These are phyloP conservation scores for Sparidentex hasta DNA, from an alignment of 2,797 vertebrate species.

Conservation along the genomic window DNA sequence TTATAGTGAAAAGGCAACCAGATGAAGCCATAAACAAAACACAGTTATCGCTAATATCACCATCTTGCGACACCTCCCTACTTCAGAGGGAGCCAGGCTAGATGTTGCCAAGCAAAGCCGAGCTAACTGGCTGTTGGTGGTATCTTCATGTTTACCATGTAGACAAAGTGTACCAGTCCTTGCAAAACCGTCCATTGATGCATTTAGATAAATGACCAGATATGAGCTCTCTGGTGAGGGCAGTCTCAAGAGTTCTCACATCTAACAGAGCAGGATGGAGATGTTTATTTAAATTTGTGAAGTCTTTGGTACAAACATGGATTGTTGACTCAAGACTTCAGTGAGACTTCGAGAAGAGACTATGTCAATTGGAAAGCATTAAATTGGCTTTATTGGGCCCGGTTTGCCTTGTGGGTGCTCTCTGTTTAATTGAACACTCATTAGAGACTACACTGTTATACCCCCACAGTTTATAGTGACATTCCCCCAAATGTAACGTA, in stretches of 20 bases:
- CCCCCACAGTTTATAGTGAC: constrained; percentile 80
- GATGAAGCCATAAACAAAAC: too few species aligned
- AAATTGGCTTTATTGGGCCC: constrained; percentile 64
- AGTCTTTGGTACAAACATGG: constrained; percentile 42
- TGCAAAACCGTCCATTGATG: neutral
- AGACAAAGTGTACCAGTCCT: neutral
- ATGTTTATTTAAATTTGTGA: constrained; percentile 19
- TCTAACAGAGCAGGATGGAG: constrained; percentile 24
- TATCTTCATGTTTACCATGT: neutral
- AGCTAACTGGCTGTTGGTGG: neutral
- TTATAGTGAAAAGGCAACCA: too few species aligned
- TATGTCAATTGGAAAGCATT: constrained; percentile 73
- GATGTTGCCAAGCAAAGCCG: neutral
- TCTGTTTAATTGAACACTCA: constrained; percentile 83
- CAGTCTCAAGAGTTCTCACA: constrained; percentile 14
- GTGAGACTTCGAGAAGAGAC: constrained; percentile 58
- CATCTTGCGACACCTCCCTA: too few species aligned
- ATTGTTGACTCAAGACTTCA: constrained; percentile 58
- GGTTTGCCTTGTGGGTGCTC: constrained; percentile 77
- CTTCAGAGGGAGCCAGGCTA: neutral
- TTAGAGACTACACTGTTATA: constrained; percentile 81
- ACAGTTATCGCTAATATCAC: too few species aligned
- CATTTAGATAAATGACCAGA: neutral
- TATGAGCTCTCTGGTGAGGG: neutral
- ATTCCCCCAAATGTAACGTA: constrained; percentile 78